Percentiles rank a stretch among this genome's conserved stretches.
Evolutionary conservation across 2,113 vertebrate species (phyloP).

Genomic region (Dunckerocampus dactyliophorus): DNA sequence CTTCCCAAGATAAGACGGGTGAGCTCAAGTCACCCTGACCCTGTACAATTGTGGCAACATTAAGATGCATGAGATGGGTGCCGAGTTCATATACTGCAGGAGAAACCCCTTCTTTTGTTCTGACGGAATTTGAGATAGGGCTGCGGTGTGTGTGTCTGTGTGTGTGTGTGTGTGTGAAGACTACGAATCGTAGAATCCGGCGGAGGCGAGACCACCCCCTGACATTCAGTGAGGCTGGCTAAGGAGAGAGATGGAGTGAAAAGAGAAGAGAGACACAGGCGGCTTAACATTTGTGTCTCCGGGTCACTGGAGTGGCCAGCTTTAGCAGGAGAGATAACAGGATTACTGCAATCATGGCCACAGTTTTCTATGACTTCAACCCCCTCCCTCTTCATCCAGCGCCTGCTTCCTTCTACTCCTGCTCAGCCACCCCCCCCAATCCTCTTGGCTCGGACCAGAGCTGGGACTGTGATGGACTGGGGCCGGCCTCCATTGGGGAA

Average conservation of each 20-base stretch:
- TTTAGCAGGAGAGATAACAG: conserved; percentile 78
- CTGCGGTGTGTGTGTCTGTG: conserved; percentile 39
- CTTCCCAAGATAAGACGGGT: conserved; percentile 4
- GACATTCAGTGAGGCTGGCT: conserved; percentile 66
- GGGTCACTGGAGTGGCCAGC: conserved; percentile 74
- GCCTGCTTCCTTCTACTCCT: conserved; percentile 23
- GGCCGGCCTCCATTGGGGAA: conserved; percentile 62
- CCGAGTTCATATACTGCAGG: conserved; percentile 53
- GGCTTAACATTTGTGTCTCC: conserved; percentile 76
- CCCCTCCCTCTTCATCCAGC: conserved; percentile 27
- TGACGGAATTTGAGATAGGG: conserved; percentile 63
- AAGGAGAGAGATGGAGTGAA: conserved; percentile 61
- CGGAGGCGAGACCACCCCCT: conserved; percentile 68
- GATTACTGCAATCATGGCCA: conserved; percentile 74
- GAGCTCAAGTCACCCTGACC: conserved; percentile 29
- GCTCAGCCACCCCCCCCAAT: conserved; percentile 35
- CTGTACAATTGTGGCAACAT: conserved; percentile 39
- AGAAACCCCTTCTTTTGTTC: conserved; percentile 67
- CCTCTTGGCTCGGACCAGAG: conserved; percentile 53
- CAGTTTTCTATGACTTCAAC: conserved; percentile 62
- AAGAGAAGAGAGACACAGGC: conserved; percentile 57
- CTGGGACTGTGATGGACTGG: conserved; percentile 64
- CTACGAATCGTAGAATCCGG: conserved; percentile 55
- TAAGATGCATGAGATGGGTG: conserved; percentile 58
- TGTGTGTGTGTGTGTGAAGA: conserved; percentile 62